phyloP scores from a whole-genome alignment of 2,113 vertebrate species.

The Mystacornis crossleyi region DNA sequence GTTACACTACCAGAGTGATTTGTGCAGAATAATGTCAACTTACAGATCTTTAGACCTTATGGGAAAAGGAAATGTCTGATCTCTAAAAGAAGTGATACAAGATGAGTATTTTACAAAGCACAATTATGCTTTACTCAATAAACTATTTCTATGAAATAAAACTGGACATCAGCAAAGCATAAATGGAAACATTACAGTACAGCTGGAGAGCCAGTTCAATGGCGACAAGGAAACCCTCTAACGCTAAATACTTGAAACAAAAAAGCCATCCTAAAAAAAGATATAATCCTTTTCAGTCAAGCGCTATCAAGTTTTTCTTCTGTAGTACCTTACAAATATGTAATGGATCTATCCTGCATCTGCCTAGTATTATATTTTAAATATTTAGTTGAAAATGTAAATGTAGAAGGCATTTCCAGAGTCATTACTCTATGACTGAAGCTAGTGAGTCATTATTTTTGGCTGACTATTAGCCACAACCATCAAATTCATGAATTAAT shows the following conservation, averaged over 20 bases:
- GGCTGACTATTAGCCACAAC: neutral
- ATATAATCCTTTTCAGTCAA: neutral
- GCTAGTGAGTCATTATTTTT: neutral
- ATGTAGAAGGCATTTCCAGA: neutral
- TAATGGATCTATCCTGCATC: neutral
- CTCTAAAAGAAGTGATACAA: slow-evolving; percentile 78
- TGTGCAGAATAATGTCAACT: slow-evolving; percentile 82
- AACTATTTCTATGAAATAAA: slow-evolving; percentile 49
- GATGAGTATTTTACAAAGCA: slow-evolving; percentile 71
- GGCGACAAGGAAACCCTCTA: neutral
- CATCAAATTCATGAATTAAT: neutral
- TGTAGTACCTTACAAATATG: neutral
- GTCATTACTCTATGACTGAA: neutral
- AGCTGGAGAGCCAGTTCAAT: neutral
- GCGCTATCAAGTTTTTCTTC: neutral
- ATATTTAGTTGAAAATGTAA: neutral
- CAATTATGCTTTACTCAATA: slow-evolving; percentile 59
- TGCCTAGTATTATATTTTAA: neutral
- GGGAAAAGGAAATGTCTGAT: slow-evolving; percentile 79
- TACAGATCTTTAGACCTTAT: slow-evolving; percentile 79
- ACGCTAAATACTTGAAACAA: neutral
- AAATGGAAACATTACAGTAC: neutral
- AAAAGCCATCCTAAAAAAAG: neutral
- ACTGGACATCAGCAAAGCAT: slow-evolving; percentile 26
- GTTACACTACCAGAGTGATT: slow-evolving; percentile 79